These are phyloP conservation scores for Nematopogon swammerdamellus DNA, from an alignment of 2,888 invertebrate genomes.

Conservation along the genomic window DNA sequence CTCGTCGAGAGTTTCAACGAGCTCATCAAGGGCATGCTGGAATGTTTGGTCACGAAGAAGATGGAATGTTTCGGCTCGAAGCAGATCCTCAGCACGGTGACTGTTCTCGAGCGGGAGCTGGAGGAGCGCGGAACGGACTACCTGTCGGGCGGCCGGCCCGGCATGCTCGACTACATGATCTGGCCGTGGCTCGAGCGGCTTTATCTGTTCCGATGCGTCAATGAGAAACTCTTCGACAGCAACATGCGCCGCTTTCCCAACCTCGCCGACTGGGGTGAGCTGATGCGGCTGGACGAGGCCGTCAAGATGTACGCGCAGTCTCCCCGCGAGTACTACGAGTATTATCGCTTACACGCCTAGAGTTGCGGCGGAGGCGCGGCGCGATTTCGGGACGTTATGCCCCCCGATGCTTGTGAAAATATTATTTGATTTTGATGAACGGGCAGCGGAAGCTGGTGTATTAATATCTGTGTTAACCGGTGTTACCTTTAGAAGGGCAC, in stretches of 20 bases:
- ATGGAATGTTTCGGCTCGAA: slow-evolving; percentile 48
- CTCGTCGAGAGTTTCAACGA: slow-evolving; percentile 69
- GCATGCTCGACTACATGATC: slow-evolving; percentile 84
- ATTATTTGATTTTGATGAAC: too few species aligned
- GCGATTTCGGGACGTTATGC: too few species aligned
- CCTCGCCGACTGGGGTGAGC: slow-evolving; percentile 48
- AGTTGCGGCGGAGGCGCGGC: too few species aligned
- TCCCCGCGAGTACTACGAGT: slow-evolving; percentile 37
- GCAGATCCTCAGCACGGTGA: slow-evolving; percentile 45
- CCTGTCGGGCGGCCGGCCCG: slow-evolving; percentile 49
- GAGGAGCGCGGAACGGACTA: slow-evolving; percentile 37
- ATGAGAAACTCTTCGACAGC: slow-evolving; percentile 33
- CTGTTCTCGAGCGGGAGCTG: slow-evolving; percentile 55
- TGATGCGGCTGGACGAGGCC: slow-evolving; percentile 40
- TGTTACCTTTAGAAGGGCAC: too few species aligned
- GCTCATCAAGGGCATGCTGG: slow-evolving; percentile 45
- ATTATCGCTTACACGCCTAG: too few species aligned
- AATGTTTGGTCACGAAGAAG: slow-evolving; percentile 48
- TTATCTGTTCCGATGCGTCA: slow-evolving; percentile 40
- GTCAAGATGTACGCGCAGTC: slow-evolving; percentile 38
- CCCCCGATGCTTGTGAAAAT: too few species aligned
- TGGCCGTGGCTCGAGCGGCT: slow-evolving; percentile 82
- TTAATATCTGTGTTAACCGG: too few species aligned
- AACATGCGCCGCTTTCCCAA: slow-evolving; percentile 35
- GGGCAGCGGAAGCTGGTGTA: too few species aligned